A percentile compares a stretch with the other conserved stretches of the same genome.
These are phyloP conservation scores for Hydraecia micacea DNA, from an alignment of 2,888 invertebrate species.

Conservation along the genomic window DNA sequence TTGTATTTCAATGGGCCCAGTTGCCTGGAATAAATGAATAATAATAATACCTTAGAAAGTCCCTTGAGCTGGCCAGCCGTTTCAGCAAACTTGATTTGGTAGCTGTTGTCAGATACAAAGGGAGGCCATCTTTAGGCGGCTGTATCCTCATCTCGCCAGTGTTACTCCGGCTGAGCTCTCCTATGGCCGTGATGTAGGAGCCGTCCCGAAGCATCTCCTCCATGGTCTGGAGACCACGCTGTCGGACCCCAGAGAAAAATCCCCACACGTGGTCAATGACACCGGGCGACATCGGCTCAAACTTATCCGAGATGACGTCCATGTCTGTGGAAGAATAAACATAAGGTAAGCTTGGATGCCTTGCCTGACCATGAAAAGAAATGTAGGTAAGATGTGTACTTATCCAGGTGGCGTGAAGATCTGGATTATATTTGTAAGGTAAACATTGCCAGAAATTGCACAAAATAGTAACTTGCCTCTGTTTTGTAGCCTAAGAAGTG, in stretches of 20 bases:
- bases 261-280: constrained; percentile 96
- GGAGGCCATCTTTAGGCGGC: constrained; percentile 92
- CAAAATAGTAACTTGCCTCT: background rate
- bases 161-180: constrained; percentile 92
- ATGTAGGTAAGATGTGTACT: background rate
- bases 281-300: constrained; percentile 94
- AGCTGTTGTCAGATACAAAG: constrained; percentile 95
- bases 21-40: background rate
- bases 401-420: background rate
- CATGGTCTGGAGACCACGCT: constrained; percentile 96
- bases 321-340: constrained; percentile 87
- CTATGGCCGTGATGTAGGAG: constrained; percentile 94
- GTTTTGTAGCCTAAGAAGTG: background rate
- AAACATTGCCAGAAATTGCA: background rate
- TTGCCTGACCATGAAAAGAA: background rate
- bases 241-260: constrained; percentile 95
- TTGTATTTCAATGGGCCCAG: background rate
- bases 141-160: constrained; percentile 92
- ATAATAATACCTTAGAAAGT: constrained; percentile 88
- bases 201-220: constrained; percentile 96
- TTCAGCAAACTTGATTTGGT: constrained; percentile 94
- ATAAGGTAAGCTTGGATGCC: background rate
- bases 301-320: constrained; percentile 95
- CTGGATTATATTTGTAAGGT: background rate
- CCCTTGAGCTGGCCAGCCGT: constrained; percentile 93